phyloP scores from a whole-genome alignment of 1,140 invertebrate species.

The Leptinotarsa texana region DNA sequence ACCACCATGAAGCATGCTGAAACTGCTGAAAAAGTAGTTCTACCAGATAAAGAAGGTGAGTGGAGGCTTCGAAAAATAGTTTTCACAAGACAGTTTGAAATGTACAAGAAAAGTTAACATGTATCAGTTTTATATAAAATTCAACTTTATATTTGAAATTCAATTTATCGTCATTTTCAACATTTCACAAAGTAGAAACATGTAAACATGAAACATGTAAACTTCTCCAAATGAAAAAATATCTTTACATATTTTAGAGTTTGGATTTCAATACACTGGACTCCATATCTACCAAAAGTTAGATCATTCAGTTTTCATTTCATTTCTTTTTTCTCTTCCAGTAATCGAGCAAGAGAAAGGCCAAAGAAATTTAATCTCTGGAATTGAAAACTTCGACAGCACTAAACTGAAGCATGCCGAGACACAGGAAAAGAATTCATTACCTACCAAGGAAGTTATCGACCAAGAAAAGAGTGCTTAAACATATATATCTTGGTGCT shows the following conservation, averaged over 20 bases:
- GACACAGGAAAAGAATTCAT: conserved; percentile 86
- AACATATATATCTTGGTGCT: conserved; percentile 30
- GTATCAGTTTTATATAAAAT: too few species aligned
- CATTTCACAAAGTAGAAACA: too few species aligned
- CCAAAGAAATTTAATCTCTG: conserved; percentile 81
- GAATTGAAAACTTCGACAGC: conserved; percentile 86
- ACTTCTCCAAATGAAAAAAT: too few species aligned
- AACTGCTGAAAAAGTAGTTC: conserved; percentile 75
- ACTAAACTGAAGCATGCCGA: conserved; percentile 86
- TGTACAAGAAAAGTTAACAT: too few species aligned
- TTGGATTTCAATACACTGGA: too few species aligned
- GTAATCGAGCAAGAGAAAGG: conserved; percentile 86
- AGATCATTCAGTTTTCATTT: too few species aligned
- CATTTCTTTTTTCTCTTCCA: conserved; percentile 55
- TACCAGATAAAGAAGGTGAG: conserved; percentile 75
- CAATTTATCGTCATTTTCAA: too few species aligned
- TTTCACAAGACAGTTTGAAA: not conserved
- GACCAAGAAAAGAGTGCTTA: conserved; percentile 67
- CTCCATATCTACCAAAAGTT: too few species aligned
- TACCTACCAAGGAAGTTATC: conserved; percentile 78
- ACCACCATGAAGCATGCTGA: conserved; percentile 74
- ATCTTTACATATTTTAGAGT: too few species aligned
- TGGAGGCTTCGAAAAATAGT: not conserved
- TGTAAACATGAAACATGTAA: too few species aligned
- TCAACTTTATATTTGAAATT: too few species aligned